A percentile compares a stretch with the other conserved stretches of the same genome.
Conservation (phyloP, 2,797 vertebrate genomes). For the Notamacropus eugenii region DNA sequence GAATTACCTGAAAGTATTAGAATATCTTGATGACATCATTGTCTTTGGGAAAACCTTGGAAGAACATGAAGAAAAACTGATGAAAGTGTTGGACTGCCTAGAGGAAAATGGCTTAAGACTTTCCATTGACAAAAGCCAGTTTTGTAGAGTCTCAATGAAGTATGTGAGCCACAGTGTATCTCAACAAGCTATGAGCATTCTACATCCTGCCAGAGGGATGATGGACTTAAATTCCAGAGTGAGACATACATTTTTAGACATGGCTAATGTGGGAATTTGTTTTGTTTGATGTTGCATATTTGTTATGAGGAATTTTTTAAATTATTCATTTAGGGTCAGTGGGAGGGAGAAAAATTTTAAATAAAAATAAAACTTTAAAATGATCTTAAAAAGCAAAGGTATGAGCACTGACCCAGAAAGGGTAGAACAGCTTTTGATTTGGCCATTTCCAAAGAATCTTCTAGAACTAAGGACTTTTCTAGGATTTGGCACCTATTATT, state of each 20-base stretch:
- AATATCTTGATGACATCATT: neutral
- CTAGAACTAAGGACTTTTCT: neutral
- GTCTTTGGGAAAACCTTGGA: neutral
- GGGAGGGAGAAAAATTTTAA: neutral
- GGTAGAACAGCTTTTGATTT: neutral
- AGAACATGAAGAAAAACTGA: slow-evolving; percentile 3
- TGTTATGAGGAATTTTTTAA: neutral
- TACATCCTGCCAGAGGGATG: neutral
- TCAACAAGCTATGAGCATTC: neutral
- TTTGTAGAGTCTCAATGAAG: neutral
- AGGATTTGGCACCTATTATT: neutral
- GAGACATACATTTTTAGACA: neutral
- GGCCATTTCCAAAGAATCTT: neutral
- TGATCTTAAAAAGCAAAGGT: neutral
- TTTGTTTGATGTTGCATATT: neutral
- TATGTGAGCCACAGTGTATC: neutral
- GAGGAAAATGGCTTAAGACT: neutral
- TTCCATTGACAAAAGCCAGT: neutral
- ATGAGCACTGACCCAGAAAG: neutral
- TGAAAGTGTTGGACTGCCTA: neutral
- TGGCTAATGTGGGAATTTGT: neutral
- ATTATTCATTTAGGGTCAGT: neutral
- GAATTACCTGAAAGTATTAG: neutral
- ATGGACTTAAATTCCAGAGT: neutral
- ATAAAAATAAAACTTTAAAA: neutral